phyloP scores from a whole-genome alignment of 2,888 invertebrate species.

The Brachynemurus nebulosus region DNA sequence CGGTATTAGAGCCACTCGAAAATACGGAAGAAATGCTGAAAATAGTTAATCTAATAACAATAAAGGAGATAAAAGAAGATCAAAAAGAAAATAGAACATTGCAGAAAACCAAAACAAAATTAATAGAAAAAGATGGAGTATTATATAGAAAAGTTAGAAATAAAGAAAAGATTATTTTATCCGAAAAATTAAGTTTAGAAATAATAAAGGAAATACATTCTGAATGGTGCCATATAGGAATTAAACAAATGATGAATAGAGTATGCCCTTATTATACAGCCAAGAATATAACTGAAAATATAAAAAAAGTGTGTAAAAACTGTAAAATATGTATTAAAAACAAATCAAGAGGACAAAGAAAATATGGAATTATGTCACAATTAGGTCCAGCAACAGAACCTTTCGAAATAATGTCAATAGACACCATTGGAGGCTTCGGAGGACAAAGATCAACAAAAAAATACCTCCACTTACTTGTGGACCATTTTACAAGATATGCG shows the following conservation, averaged over 20 bases:
- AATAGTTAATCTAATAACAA: slow-evolving; percentile 7
- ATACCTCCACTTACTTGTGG: slow-evolving; percentile 21
- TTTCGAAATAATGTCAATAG: slow-evolving; percentile 22
- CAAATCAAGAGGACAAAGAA: slow-evolving; percentile 19
- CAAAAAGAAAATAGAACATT: slow-evolving; percentile 6
- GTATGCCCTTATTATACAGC: slow-evolving; percentile 6
- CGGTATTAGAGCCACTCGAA: slow-evolving; percentile 12
- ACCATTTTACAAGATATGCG: slow-evolving; percentile 22
- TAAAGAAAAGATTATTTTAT: slow-evolving; percentile 13
- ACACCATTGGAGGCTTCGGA: slow-evolving; percentile 22
- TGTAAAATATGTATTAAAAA: slow-evolving; percentile 20
- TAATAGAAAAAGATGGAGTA: slow-evolving; percentile 9
- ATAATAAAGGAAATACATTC: slow-evolving; percentile 12
- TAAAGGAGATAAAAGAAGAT: slow-evolving; percentile 4
- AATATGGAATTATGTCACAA: slow-evolving; percentile 19
- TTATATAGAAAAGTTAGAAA: slow-evolving; percentile 11
- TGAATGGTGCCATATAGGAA: slow-evolving; percentile 9
- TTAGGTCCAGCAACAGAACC: slow-evolving; percentile 21
- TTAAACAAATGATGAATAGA: neutral
- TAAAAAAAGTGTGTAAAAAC: slow-evolving; percentile 2
- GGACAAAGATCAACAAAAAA: slow-evolving; percentile 20
- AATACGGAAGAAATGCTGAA: slow-evolving; percentile 7
- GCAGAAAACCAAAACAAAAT: slow-evolving; percentile 4
- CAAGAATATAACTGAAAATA: neutral
- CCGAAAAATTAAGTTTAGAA: slow-evolving; percentile 12